Evolutionary conservation across 2,113 vertebrate genomes (phyloP).

Genomic region (Beaufortia kweichowensis): DNA sequence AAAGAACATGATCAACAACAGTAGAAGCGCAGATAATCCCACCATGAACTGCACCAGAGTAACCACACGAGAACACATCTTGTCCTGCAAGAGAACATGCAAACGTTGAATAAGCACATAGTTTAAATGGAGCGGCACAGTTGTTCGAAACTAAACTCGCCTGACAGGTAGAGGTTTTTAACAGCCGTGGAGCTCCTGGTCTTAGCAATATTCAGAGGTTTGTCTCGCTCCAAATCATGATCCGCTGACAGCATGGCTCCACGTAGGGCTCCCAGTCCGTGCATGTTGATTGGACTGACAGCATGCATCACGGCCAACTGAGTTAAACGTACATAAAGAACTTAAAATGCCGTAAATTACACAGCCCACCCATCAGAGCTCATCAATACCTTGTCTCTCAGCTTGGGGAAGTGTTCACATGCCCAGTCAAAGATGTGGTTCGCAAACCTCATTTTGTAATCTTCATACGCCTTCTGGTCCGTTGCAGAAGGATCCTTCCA

Average conservation of each 20-base stretch:
- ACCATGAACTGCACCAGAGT: not conserved
- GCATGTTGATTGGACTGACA: constrained; percentile 3
- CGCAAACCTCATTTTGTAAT: constrained; percentile 9
- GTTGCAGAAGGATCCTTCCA: not conserved
- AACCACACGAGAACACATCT: not conserved
- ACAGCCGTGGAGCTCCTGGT: constrained; percentile 10
- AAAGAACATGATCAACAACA: not conserved
- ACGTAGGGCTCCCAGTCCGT: constrained; percentile 1
- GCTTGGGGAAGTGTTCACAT: not conserved
- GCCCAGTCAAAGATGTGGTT: constrained; percentile 9
- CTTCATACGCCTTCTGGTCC: not conserved
- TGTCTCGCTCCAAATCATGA: not conserved
- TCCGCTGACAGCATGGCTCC: constrained; percentile 6
- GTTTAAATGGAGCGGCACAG: too few relatives aligned
- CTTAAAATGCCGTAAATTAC: too few relatives aligned
- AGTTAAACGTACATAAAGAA: too few relatives aligned
- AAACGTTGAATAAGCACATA: too few relatives aligned
- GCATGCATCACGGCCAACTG: constrained; percentile 12
- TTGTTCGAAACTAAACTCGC: too few relatives aligned
- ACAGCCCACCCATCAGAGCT: too few relatives aligned
- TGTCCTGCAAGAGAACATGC: not conserved
- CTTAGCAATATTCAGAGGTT: constrained; percentile 4
- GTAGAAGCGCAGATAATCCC: constrained; percentile 24
- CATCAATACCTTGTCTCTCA: not conserved
- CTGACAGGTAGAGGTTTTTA: not conserved